Conservation (phyloP, 2,113 vertebrate species). For the Mastomys natalensis region DNA sequence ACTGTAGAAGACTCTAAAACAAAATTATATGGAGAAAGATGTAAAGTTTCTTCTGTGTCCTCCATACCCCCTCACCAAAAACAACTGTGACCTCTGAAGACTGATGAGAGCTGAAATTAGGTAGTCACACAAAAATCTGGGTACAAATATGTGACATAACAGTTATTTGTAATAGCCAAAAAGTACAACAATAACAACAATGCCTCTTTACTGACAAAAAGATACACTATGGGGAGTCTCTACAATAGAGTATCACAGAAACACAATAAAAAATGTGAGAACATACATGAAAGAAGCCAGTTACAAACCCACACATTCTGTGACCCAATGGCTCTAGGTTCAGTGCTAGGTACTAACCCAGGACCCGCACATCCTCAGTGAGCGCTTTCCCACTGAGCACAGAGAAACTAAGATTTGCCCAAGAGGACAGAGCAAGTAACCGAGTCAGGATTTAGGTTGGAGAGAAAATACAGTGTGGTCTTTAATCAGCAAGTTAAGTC, state of each 20-base stretch:
- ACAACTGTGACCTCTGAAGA: not conserved
- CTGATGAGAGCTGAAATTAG: not conserved
- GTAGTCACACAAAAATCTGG: not conserved
- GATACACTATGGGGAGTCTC: not conserved
- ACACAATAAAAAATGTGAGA: not conserved
- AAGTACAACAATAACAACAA: not conserved
- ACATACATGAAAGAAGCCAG: not conserved
- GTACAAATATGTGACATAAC: not conserved
- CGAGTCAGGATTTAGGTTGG: not conserved
- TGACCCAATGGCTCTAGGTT: not conserved
- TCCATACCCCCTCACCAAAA: not conserved
- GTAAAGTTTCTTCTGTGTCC: not conserved
- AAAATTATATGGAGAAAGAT: not conserved
- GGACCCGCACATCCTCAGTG: not conserved
- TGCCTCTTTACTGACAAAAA: not conserved
- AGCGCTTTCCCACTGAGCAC: not conserved
- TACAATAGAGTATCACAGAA: not conserved
- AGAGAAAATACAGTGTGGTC: not conserved
- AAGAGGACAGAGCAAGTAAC: not conserved
- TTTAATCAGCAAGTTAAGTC: constrained; percentile 31
- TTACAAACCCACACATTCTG: not conserved
- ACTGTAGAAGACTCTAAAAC: not conserved
- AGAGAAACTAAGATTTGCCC: constrained; percentile 9
- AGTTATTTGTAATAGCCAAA: not conserved
- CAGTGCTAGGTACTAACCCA: not conserved